Base-by-base conservation (phyloP, 2,797 vertebrate genomes). In the Moxostoma hubbsi region DNA sequence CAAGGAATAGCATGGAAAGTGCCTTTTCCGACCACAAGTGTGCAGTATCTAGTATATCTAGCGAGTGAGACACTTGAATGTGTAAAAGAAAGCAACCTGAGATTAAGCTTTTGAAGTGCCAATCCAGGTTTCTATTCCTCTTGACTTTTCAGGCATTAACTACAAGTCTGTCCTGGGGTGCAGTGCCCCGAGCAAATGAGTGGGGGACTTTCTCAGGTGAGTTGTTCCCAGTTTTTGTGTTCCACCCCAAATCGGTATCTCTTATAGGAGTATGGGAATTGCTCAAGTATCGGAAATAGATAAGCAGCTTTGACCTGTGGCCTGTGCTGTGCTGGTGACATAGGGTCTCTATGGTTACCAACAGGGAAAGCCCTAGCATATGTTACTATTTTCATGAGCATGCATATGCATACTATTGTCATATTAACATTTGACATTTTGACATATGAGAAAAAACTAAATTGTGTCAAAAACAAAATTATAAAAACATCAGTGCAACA, bases 21-120 rank as follows among this genome's bases (percentile, higher is more conserved):
- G 77, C 71, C 82, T 88, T 85, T 87, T 81, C 75, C 82, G 13
- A 51, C 77, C 79, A 77, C 62, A 61, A 74, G 49, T 46, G 67
- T 55, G 75, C 77, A 65, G 85, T 84, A 85, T 82, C 83, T 82
- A 85, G 82, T 86, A 86, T 89, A n/a, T n/a, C n/a, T n/a, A 79
- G 51, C 16, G 65, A 76, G 46, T 50, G 84, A 36, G 36, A 87
- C 83, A 86, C 80, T 75, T 83, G 82, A 89, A 85, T 81, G 83
- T 71, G 15, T 75, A 76, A 81, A 75, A 85, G 81, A 78, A 5
- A 18, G 86, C 85, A 85, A 89, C 86, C 81, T 82, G 84, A 90
- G 85, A 87, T 83, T 74, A 54, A 0, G 45, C 64, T 81, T 80
- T 79, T 87, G 82, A 86, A 76, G 57, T 74, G 76, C 73, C 65